Base-by-base conservation (phyloP, 2,113 vertebrate genomes). In the Alosa alosa region DNA sequence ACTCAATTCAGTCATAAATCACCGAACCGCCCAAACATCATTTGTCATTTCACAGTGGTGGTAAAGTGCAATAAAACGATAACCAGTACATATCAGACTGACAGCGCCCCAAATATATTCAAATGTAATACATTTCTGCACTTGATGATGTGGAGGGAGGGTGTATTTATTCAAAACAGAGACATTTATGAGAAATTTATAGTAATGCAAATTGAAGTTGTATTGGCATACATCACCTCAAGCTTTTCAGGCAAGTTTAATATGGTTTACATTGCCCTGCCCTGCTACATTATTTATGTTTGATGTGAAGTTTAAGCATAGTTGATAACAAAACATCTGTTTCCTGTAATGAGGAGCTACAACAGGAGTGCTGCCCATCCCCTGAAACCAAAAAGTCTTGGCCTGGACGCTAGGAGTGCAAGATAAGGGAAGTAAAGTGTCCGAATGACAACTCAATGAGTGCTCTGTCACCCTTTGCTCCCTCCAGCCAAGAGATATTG, bases 401-500 rank as follows among this genome's bases (percentile, higher is more conserved):
- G 64, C 64, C 60, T 72, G 64, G 64, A 72, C 64, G 25, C 64
- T 72, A 44, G 47, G 81, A 84, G 78, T 4, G 83, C 18, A 81
- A 68, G 88, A 90, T 81, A 87, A 57, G 85, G 50, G 78, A 85
- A 86, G 85, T 68, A 68, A 87, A 82, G 88, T 81, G 82, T 86
- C 88, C 90, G 90, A 91, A 84, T 90, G 91, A 91, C 87, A 89
- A 84, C 90, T 86, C 84, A 84, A 83, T 89, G 86, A 91, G 88
- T 85, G 72, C 75, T 52, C 81, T 90, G 89, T 84, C 88, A 86
- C 85, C 81, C 41, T 45, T 83, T 87, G 89, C 85, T 84, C 87
- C 85, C 85, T 20, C 85, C 83, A 31, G 89, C 87, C 86, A 87
- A 86, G 83, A 86, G 88, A 87, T 92, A 95, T 91, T 90, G 93